These are phyloP conservation scores for Loxodonta africana DNA, from an alignment of 2,113 vertebrate species.

Conservation along the genomic window DNA sequence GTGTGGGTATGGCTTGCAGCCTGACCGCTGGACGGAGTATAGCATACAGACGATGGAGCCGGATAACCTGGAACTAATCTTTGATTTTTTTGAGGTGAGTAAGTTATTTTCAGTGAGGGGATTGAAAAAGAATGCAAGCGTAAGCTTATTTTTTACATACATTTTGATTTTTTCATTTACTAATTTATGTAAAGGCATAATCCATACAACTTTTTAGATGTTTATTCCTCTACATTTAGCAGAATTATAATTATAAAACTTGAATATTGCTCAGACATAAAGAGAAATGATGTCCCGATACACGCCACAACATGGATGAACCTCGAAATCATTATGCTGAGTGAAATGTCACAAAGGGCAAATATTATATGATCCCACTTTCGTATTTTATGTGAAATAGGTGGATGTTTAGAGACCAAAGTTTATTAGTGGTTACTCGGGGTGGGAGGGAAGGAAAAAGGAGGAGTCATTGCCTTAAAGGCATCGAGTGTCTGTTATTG, in stretches of 20 bases:
- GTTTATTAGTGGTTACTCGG: not conserved
- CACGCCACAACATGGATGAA: not conserved
- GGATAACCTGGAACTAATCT: slow-evolving; percentile 97
- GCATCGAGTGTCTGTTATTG: too few relatives aligned
- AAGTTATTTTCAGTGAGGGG: not conserved
- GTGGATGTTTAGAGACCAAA: not conserved
- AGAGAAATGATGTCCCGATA: not conserved
- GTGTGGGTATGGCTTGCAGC: slow-evolving; percentile 95
- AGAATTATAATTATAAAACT: not conserved
- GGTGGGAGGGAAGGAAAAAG: not conserved
- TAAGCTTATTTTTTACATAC: not conserved
- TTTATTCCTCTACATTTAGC: not conserved
- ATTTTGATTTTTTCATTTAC: not conserved
- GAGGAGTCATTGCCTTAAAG: too few relatives aligned
- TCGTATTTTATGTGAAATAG: not conserved
- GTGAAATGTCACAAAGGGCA: not conserved
- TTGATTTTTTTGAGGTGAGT: slow-evolving; percentile 98
- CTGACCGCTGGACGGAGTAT: slow-evolving; percentile 95
- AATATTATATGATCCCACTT: not conserved
- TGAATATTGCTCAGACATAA: not conserved
- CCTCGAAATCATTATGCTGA: not conserved
- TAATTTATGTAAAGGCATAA: slow-evolving; percentile 3
- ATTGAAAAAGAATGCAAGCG: slow-evolving; percentile 10
- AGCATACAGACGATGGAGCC: slow-evolving; percentile 98
- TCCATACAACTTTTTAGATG: not conserved